Evolutionary conservation across 2,888 invertebrate genomes (phyloP), one percentile per base, ranked within the genome.

Genomic region (Chaitophorus viminalis): DNA sequence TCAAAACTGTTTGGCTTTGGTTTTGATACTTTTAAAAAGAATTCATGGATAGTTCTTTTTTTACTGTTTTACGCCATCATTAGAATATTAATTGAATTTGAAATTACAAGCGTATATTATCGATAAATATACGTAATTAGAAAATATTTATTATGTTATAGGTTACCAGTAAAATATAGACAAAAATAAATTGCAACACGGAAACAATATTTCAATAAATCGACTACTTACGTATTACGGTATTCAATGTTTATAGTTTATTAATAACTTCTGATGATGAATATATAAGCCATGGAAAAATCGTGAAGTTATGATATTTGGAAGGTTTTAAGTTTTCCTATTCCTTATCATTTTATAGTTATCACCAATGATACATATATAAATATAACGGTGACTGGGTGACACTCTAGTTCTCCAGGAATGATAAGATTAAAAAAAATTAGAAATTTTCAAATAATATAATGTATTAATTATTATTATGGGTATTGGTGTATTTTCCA

Each of bases 11-110:
- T 60, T 4, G 60, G 60, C 18, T 60, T 75, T 46, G n/a, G 25
- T 39, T 39, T 46, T 75, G 39, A 18, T 39, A 39, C n/a, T 39
- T 46, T 75, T 75, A n/a, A 75, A 75, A 75, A 75, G 75, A n/a
- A 75, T 18, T 75, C 75, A 17, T 39, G 6, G 18, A 75, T 75
- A 75, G n/a, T 75, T 75, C 46, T 75, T 75, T 75, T 75, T 46
- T 75, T 75, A 75, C 75, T n/a, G 39, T 11, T 75, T 75, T n/a
- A 75, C n/a, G 39, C 17, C 46, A n/a, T 75, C 4, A 11, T 74
- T 0, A 9, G 0, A 74, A 39, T 39, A 74, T 74, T 74, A 74
- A 74, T 74, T 74, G 25, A 25, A 74, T 36, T 36, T 74, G 18
- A 74, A 74, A 74, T 74, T 18, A 11, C 21, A 60, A 60, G 3